Evolutionary conservation across 1,140 invertebrate species (phyloP).

Genomic region (Dinoponera quadriceps): DNA sequence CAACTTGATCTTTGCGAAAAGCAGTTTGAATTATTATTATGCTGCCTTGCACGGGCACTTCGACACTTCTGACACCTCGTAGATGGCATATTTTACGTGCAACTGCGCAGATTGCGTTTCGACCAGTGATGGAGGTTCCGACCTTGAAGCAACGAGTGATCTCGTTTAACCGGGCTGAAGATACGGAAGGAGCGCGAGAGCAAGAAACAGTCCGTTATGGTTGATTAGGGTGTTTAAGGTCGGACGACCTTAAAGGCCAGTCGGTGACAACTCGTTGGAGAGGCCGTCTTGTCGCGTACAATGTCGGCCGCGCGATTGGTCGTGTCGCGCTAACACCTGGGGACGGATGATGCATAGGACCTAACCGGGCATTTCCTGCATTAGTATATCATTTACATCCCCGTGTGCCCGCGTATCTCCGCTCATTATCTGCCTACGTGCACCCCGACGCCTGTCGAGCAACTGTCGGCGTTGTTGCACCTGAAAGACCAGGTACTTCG

Average conservation of each 20-base stretch:
- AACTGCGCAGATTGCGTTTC: conserved; percentile 18
- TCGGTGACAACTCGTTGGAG: conserved; percentile 40
- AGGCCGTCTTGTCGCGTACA: conserved; percentile 43
- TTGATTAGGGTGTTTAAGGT: conserved; percentile 73
- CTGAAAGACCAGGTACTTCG: neutral
- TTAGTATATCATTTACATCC: conserved; percentile 81
- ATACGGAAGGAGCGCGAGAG: conserved; percentile 64
- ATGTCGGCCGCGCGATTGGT: conserved; percentile 44
- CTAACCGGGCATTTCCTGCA: conserved; percentile 79
- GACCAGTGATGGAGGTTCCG: conserved; percentile 8
- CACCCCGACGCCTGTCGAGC: conserved; percentile 28
- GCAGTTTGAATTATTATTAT: no score
- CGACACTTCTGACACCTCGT: neutral
- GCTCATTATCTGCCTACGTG: conserved; percentile 80
- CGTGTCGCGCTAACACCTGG: conserved; percentile 76
- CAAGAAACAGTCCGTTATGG: conserved; percentile 65
- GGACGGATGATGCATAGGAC: conserved; percentile 79
- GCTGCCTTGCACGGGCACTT: neutral
- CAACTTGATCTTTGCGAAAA: no score
- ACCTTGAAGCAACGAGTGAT: conserved; percentile 38
- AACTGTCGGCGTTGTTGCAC: conserved; percentile 15
- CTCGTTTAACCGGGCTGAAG: conserved; percentile 49
- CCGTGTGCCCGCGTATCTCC: conserved; percentile 70
- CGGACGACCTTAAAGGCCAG: conserved; percentile 62
- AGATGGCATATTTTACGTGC: neutral